Percentiles rank a stretch among this genome's conserved stretches.
phyloP scores from a whole-genome alignment of 2,797 vertebrate genomes.

The Lepus oiostolus region DNA sequence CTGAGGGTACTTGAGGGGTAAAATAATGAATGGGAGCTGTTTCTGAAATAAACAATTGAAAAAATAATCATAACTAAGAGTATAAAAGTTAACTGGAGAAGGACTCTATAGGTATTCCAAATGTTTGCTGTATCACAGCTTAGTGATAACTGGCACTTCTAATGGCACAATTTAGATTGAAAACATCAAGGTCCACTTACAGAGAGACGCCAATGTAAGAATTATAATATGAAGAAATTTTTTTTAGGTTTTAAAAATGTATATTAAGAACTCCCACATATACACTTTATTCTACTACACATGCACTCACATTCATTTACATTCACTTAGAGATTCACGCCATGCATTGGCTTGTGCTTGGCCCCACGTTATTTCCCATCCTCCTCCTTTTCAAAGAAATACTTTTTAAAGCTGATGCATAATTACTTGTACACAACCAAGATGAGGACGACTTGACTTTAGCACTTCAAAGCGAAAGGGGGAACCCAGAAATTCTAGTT shows the following conservation, averaged over 20 bases:
- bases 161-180: background rate
- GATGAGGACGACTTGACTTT: background rate
- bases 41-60: no score
- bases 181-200: background rate
- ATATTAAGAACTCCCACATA: no score
- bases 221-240: background rate
- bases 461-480: background rate
- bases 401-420: constrained; percentile 9
- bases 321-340: no score
- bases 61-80: background rate
- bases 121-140: background rate
- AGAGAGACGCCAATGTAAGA: background rate
- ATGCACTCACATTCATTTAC: no score
- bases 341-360: no score
- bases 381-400: no score
- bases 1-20: no score
- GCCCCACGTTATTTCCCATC: no score
- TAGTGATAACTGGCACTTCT: background rate
- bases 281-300: no score
- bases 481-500: background rate
- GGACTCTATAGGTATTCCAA: background rate
- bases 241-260: no score
- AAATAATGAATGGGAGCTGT: no score
- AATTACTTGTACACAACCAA: background rate
- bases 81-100: background rate